Percentiles rank a stretch among this genome's conserved stretches.
phyloP scores from a whole-genome alignment of 2,113 vertebrate species.

The Pan troglodytes region NHGRI_mPanTro3-v2.1_pri NC_072416.2:75717001-75717500 shows the following conservation, averaged over 20 bases:
- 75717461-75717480: not conserved
- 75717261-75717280: too few species aligned
- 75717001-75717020: too few species aligned
- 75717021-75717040: not conserved
- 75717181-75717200: rapidly evolving
- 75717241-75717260: rapidly evolving
- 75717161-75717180: not conserved
- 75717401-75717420: slow-evolving; percentile 31
- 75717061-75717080: not conserved
- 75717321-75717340: rapidly evolving
- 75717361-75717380: not conserved
- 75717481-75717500: slow-evolving; percentile 45
- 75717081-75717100: too few species aligned
- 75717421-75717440: slow-evolving; percentile 15
- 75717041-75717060: not conserved
- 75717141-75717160: not conserved
- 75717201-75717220: rapidly evolving
- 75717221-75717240: not conserved
- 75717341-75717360: rapidly evolving
- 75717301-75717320: rapidly evolving
- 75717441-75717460: slow-evolving; percentile 62
- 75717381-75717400: not conserved
- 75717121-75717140: too few species aligned
- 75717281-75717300: too few species aligned
- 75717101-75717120: too few species aligned